Evolutionary conservation across 2,113 vertebrate genomes (phyloP).

Genomic region (Corythornis cristatus): DNA sequence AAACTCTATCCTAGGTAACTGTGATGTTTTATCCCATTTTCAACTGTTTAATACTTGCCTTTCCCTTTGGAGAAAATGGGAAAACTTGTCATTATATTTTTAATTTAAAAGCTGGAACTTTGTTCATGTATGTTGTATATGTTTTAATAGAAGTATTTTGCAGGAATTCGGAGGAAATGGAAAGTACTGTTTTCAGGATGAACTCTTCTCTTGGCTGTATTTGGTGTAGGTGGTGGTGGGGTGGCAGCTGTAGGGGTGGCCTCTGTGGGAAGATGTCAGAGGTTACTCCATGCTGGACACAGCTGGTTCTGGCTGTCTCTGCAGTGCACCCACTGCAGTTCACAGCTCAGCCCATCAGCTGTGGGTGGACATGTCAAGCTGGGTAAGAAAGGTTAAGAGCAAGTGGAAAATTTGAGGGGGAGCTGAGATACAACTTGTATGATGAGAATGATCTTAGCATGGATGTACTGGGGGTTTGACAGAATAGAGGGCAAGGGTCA

Average conservation of each 20-base stretch:
- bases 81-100: neutral
- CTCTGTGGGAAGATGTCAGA: accelerated
- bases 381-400: neutral
- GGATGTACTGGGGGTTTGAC: neutral
- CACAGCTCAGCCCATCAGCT: neutral
- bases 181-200: neutral
- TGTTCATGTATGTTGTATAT: accelerated
- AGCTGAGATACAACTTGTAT: neutral
- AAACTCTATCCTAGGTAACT: neutral
- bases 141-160: neutral
- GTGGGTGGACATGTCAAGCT: accelerated
- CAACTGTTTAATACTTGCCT: neutral
- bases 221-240: neutral
- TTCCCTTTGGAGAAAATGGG: neutral
- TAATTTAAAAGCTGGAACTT: neutral
- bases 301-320: neutral
- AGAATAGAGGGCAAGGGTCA: neutral
- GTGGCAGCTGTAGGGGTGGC: neutral
- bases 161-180: neutral
- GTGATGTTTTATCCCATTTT: neutral
- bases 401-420: neutral
- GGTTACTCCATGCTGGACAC: neutral
- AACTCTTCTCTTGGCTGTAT: neutral
- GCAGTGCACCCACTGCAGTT: neutral
- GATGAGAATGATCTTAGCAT: neutral